Evolutionary conservation across 2,797 vertebrate genomes (phyloP), one percentile per base, ranked within the genome.

Genomic region (Nyctibius grandis): DNA sequence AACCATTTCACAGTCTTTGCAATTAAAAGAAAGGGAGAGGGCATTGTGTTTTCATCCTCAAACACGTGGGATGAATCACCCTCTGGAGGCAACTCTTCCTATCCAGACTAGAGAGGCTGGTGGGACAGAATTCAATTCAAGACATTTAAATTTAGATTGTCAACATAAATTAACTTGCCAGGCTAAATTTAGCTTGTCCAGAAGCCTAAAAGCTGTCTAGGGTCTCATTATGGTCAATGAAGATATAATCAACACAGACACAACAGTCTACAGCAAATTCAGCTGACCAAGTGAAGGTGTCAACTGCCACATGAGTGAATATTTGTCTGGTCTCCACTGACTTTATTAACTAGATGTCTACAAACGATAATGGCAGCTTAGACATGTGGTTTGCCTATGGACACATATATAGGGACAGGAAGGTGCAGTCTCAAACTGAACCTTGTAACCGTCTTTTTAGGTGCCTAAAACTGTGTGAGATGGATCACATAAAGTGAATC

Each of bases 151-250:
- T 85, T 74, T 90, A 78, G 40, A 40, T n/a, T 70, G 51, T 51
- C 64, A 94, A n/a, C 25, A 54, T 80, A 91, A 90, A 83, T 80
- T 90, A 90, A 72, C 18, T 34, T 51, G 5, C n/a, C n/a, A 40
- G 56, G 50, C 18, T 88, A 90, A 91, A 83, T 63, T 83, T 86
- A 83, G 53, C 6, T 77, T 90, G 44, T 83, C 76, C 56, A 80
- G 76, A 79, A 95, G 28, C 68, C 51, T 70, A 74, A 83, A 94
- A 80, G 7, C 28, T 88, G 31, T 54, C 68, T 83, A 60, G 50
- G 28, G 2, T 88, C 51, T 85, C 68, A 83, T 44, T 80, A 65
- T 12, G 54, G n/a, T 63, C 54, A 61, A 56, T 70, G 68, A 85
- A 88, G 60, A 74, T 63, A 48, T 54, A 80, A 90, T 74, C 64